phyloP scores from a whole-genome alignment of 2,113 vertebrate genomes.

The Sander vitreus region DNA sequence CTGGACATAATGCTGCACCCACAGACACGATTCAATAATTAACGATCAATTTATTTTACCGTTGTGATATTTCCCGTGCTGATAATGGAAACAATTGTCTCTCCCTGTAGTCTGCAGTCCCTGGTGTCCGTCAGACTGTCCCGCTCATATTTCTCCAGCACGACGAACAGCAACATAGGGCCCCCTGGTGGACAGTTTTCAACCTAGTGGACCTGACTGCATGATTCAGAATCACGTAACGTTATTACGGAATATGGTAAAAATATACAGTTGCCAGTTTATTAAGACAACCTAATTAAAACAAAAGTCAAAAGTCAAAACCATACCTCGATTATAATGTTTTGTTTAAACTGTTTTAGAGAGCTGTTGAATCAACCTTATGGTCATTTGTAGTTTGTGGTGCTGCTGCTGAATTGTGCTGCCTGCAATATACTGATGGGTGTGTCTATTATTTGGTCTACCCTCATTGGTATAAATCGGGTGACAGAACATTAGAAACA shows the following conservation, averaged over 20 bases:
- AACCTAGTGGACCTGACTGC: not conserved
- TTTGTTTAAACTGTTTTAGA: not conserved
- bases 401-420: not conserved
- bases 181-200: conserved; percentile 16
- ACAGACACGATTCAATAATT: not conserved
- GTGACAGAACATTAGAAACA: not conserved
- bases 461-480: not conserved
- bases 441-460: not conserved
- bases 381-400: not conserved
- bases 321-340: not conserved
- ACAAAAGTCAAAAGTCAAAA: not conserved
- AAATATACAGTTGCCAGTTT: not conserved
- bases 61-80: not conserved
- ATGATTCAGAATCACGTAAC: too few species aligned
- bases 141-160: not conserved
- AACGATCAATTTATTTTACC: not conserved
- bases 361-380: not conserved
- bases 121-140: not conserved
- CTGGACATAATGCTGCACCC: not conserved
- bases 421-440: not conserved
- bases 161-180: not conserved
- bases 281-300: not conserved
- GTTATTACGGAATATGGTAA: too few species aligned
- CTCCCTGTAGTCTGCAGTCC: not conserved
- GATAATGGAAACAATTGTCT: fast-evolving